These are phyloP conservation scores for Dolomedes plantarius DNA, from an alignment of 2,888 invertebrate genomes.

Conservation along the genomic window DNA sequence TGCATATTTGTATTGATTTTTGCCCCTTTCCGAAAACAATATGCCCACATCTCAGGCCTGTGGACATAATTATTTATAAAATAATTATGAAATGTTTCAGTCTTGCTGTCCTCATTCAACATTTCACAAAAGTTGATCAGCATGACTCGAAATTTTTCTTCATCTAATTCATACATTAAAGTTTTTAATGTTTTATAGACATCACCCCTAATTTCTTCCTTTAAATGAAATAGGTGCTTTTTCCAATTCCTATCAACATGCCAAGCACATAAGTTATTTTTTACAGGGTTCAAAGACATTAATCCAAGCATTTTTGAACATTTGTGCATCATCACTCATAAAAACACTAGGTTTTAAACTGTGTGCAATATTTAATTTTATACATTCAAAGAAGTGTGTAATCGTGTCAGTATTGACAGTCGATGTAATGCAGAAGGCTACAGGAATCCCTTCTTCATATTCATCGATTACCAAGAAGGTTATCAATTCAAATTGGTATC, in stretches of 20 bases:
- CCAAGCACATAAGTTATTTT: constrained; percentile 4
- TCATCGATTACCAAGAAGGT: constrained; percentile 14
- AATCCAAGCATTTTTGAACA: constrained; percentile 22
- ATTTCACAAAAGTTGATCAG: neutral
- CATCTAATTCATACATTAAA: neutral
- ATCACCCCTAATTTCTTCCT: neutral
- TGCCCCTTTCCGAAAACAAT: constrained; percentile 15
- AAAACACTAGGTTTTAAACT: neutral
- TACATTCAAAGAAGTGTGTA: neutral
- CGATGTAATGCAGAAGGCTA: neutral
- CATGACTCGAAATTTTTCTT: neutral
- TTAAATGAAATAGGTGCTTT: neutral
- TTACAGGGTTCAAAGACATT: constrained; percentile 6
- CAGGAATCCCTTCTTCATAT: constrained; percentile 12
- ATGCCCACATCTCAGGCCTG: neutral
- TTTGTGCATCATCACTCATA: constrained; percentile 17
- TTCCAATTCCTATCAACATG: neutral
- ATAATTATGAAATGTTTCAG: neutral
- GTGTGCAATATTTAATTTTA: neutral
- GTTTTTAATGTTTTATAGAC: constrained; percentile 4
- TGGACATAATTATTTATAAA: neutral
- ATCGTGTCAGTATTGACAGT: neutral
- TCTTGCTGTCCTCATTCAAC: neutral
- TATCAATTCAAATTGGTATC: constrained; percentile 15
- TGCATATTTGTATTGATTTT: constrained; percentile 17